Evolutionary conservation across 2,797 vertebrate species (phyloP).

Genomic region (Rhodeus uyekii): DNA sequence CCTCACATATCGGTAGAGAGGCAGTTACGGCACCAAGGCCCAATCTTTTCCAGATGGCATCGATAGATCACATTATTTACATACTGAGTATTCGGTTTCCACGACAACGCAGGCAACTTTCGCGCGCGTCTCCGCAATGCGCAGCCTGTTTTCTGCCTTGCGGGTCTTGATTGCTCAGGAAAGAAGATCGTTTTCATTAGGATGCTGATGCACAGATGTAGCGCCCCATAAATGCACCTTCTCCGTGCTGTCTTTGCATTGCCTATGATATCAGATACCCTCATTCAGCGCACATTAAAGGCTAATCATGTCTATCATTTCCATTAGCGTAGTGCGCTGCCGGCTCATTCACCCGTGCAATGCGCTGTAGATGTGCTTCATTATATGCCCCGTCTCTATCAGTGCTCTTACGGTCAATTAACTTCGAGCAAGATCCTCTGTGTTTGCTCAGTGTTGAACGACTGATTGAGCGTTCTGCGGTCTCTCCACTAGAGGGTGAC

Average conservation of each 20-base stretch:
- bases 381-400: slow-evolving; percentile 63
- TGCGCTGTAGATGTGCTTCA: slow-evolving; percentile 65
- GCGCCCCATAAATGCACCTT: slow-evolving; percentile 67
- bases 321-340: slow-evolving; percentile 66
- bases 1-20: slow-evolving; percentile 62
- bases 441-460: slow-evolving; percentile 60
- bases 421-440: slow-evolving; percentile 62
- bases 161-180: slow-evolving; percentile 69
- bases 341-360: slow-evolving; percentile 68
- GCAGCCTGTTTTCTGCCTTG: slow-evolving; percentile 20
- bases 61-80: slow-evolving; percentile 88
- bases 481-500: slow-evolving; percentile 65
- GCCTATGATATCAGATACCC: slow-evolving; percentile 70
- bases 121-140: slow-evolving; percentile 65
- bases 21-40: slow-evolving; percentile 71
- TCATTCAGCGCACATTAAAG: slow-evolving; percentile 62
- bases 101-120: slow-evolving; percentile 78
- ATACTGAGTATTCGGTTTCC: slow-evolving; percentile 85
- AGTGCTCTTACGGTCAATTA: slow-evolving; percentile 66
- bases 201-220: slow-evolving; percentile 71
- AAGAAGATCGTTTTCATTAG: slow-evolving; percentile 60
- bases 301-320: slow-evolving; percentile 74
- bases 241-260: slow-evolving; percentile 49
- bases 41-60: slow-evolving; percentile 95
- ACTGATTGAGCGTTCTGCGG: slow-evolving; percentile 28